Evolutionary conservation across 2,113 vertebrate species (phyloP).

Genomic region (Neodon shergylaensis): DNA sequence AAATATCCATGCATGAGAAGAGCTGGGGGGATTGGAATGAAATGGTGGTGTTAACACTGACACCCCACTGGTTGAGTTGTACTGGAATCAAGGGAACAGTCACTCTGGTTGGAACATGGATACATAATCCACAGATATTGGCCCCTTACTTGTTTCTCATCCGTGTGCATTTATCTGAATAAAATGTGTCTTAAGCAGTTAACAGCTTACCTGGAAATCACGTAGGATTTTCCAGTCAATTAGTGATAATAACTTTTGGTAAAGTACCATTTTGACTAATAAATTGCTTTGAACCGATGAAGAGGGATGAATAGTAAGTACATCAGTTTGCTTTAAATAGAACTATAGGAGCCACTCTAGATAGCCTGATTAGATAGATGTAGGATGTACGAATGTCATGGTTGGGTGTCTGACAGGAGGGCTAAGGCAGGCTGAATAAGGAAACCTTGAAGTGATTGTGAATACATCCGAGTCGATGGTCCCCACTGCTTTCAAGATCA

Average conservation of each 20-base stretch:
- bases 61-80: background rate
- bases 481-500: background rate
- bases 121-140: background rate
- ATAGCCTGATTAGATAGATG: conserved; percentile 2
- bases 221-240: background rate
- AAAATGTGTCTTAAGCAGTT: background rate
- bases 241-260: background rate
- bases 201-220: background rate
- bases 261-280: background rate
- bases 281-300: background rate
- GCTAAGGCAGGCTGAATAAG: background rate
- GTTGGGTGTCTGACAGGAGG: background rate
- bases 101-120: background rate
- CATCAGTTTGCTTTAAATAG: background rate
- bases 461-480: background rate
- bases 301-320: background rate
- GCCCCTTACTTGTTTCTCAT: background rate
- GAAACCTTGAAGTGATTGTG: background rate
- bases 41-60: background rate
- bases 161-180: background rate
- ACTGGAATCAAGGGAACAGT: background rate
- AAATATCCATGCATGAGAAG: background rate
- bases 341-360: background rate
- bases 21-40: background rate
- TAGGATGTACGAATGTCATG: background rate